Base-by-base conservation (phyloP, 2,888 invertebrate genomes). In the Harpalus rufipes region DNA sequence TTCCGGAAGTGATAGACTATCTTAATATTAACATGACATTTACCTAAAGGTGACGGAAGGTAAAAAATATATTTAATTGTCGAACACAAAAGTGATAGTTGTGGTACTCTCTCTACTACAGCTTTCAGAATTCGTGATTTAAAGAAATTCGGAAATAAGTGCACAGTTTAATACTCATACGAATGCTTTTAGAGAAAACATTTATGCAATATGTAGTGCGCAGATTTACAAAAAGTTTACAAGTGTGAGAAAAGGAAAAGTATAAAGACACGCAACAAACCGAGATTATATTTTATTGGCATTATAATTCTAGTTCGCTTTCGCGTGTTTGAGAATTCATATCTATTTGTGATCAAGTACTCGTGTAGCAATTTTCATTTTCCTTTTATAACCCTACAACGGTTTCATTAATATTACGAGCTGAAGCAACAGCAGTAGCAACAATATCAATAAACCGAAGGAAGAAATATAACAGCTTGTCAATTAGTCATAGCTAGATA, bases 401-500 rank as follows among this genome's bases (percentile, higher is more conserved):
- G 32, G 68, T 68, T 68, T 68, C 39, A 68, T 39, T 68, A 68
- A 68, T 68, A 63, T 25, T 63, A 63, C 63, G 63, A 68, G 39
- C 39, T 1, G 32, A 63, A 63, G 32, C 32, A 32, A 32, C 21
- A 21, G 21, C 21, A 21, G 5, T 5, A 32, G 32, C 32, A 14
- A 12, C 68, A 39, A 68, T 68, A 68, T 68, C 68, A 68, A 68
- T 68, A 68, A 68, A 68, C 32, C 25, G 14, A 68, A 68, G 25
- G 39, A 68, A 68, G 68, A 68, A 68, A 68, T 68, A 68, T 68
- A 68, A 68, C 39, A 39, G 68, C 39, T 68, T 39, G 68, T 68
- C 68, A 68, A 68, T 68, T 68, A 68, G 68, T 68, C 32, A 68
- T 68, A 7, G 39, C 68, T 68, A 68, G 68, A 68, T 68, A 68